Evolutionary conservation across 2,888 invertebrate genomes (phyloP).

Genomic region (Nesidiocoris tenuis): DNA sequence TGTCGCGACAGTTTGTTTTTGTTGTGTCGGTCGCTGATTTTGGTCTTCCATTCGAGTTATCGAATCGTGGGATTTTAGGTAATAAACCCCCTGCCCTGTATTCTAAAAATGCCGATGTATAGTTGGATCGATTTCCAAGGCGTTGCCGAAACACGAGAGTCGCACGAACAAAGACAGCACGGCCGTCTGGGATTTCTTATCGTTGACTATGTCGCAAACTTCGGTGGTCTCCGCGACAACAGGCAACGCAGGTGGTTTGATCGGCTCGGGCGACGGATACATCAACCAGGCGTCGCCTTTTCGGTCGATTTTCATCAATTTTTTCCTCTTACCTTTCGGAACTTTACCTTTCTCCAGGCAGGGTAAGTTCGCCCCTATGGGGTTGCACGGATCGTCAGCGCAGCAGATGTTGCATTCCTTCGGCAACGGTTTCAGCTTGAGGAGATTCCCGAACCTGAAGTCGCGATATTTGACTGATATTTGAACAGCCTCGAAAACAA

Average conservation of each 20-base stretch:
- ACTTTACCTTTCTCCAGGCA: neutral
- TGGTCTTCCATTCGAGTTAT: too few relatives aligned
- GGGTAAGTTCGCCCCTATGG: neutral
- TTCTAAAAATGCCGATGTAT: too few relatives aligned
- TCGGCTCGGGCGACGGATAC: slow-evolving; percentile 40
- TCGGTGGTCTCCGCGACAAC: slow-evolving; percentile 11
- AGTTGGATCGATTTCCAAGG: slow-evolving; percentile 18
- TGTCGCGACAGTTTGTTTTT: too few relatives aligned
- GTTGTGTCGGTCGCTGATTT: too few relatives aligned
- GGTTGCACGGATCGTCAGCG: neutral
- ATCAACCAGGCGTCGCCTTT: slow-evolving; percentile 27
- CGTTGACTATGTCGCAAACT: neutral
- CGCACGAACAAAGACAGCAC: slow-evolving; percentile 7
- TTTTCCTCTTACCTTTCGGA: slow-evolving; percentile 6
- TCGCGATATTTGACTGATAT: too few relatives aligned
- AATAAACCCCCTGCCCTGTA: too few relatives aligned
- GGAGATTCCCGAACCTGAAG: slow-evolving; percentile 23
- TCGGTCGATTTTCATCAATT: slow-evolving; percentile 2
- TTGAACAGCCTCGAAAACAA: too few relatives aligned
- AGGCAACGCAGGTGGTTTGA: slow-evolving; percentile 21
- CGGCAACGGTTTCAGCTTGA: neutral
- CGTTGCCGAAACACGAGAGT: slow-evolving; percentile 34
- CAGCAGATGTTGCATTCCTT: slow-evolving; percentile 10
- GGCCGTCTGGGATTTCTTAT: slow-evolving; percentile 12
- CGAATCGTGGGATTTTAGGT: too few relatives aligned